Conservation (phyloP, 2,797 vertebrate genomes). For the Alectoris magna region DNA sequence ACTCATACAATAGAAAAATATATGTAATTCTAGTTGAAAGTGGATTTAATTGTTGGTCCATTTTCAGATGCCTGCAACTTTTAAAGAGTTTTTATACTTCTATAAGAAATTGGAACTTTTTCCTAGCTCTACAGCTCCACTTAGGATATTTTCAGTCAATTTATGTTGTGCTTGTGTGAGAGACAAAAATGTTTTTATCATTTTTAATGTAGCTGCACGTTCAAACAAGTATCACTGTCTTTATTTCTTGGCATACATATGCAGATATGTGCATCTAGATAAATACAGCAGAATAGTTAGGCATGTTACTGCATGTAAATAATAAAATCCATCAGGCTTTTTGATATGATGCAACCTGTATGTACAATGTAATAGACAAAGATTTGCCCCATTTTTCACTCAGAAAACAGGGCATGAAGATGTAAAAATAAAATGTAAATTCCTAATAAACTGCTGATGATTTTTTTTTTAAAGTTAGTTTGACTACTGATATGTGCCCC, state of each 20-base stretch:
- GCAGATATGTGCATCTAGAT: background rate
- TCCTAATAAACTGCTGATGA: background rate
- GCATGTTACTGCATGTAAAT: background rate
- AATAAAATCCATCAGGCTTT: background rate
- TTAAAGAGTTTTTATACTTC: background rate
- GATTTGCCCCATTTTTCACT: background rate
- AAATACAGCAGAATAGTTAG: background rate
- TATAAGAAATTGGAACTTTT: background rate
- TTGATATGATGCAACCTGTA: background rate
- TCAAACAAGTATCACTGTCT: background rate
- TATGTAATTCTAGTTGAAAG: background rate
- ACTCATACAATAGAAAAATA: background rate
- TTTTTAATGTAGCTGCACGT: background rate
- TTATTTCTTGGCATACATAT: background rate
- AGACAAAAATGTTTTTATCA: background rate
- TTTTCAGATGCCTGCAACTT: background rate
- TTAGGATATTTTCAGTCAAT: background rate
- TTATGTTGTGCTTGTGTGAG: background rate
- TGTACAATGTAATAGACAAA: background rate
- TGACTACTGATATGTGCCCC: background rate
- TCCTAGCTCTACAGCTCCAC: background rate
- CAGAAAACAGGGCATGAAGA: background rate
- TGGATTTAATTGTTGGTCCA: background rate
- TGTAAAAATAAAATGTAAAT: background rate
- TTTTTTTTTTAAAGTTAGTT: background rate